These are phyloP conservation scores for Bergia sp. DNA, from an alignment of 92 coral and sea anemone genomes.

Conservation along the genomic window DNA sequence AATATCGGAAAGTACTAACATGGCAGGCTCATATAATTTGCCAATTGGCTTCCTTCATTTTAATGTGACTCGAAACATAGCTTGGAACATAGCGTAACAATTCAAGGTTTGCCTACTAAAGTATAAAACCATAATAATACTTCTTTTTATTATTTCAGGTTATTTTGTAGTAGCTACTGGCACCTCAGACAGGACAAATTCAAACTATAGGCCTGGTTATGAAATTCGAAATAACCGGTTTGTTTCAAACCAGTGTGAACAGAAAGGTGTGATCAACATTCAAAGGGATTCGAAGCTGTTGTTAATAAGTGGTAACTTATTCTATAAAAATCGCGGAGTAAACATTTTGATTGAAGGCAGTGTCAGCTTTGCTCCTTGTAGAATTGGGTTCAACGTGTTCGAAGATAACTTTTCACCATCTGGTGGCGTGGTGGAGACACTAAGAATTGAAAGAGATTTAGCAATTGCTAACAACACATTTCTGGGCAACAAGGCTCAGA, in stretches of 20 bases:
- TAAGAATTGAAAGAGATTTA: constrained; percentile 30
- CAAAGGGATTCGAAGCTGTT: neutral
- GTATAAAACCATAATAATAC: neutral
- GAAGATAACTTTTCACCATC: constrained; percentile 33
- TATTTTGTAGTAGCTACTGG: neutral
- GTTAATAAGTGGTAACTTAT: constrained; percentile 29
- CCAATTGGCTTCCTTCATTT: no score
- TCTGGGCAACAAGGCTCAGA: constrained; percentile 37
- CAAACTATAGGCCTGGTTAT: constrained; percentile 22
- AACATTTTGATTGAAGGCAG: constrained; percentile 36
- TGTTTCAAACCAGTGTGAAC: constrained; percentile 43
- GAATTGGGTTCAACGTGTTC: constrained; percentile 49
- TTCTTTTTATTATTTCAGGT: neutral
- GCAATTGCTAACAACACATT: constrained; percentile 52
- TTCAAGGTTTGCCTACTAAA: no score
- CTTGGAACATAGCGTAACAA: neutral
- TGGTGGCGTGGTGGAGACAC: constrained; percentile 50
- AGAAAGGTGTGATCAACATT: constrained; percentile 39
- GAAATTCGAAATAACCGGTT: constrained; percentile 38
- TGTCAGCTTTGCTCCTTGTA: neutral
- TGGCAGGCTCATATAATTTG: no score
- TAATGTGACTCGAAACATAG: neutral
- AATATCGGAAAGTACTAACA: no score
- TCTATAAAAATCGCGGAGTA: constrained; percentile 44
- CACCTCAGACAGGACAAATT: neutral